Evolutionary conservation across 2,888 invertebrate genomes (phyloP).

Genomic region (Cantharis nigra): DNA sequence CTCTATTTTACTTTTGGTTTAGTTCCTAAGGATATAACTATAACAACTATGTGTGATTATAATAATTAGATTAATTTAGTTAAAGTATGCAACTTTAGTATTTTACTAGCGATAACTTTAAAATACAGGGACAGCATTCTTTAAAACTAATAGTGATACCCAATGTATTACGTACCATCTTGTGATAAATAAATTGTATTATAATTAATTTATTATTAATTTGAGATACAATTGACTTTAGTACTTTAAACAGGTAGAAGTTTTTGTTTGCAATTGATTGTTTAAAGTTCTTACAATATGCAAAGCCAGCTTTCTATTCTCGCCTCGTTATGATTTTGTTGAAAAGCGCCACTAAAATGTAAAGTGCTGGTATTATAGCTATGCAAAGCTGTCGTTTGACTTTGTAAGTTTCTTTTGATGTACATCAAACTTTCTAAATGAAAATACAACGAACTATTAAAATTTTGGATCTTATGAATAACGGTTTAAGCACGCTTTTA

Average conservation of each 20-base stretch:
- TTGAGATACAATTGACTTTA: background rate
- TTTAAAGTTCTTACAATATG: background rate
- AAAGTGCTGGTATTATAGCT: background rate
- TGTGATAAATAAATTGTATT: background rate
- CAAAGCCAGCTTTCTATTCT: background rate
- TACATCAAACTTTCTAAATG: background rate
- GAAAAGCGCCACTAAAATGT: background rate
- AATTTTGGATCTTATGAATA: background rate
- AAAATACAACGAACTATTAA: background rate
- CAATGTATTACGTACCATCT: background rate
- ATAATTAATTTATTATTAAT: background rate
- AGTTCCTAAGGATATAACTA: no score
- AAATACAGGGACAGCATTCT: no score
- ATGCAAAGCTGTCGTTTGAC: background rate
- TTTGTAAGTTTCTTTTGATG: background rate
- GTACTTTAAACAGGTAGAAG: background rate
- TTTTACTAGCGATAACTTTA: no score
- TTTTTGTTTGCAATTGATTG: background rate
- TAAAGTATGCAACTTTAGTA: no score
- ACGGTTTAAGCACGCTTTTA: background rate
- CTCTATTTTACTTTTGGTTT: no score
- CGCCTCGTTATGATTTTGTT: background rate
- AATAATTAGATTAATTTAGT: no score
- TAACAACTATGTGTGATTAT: no score
- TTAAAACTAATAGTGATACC: no score